These are phyloP conservation scores for Yasuhikotakia modesta DNA, from an alignment of 2,797 vertebrate genomes.

Conservation along the genomic window DNA sequence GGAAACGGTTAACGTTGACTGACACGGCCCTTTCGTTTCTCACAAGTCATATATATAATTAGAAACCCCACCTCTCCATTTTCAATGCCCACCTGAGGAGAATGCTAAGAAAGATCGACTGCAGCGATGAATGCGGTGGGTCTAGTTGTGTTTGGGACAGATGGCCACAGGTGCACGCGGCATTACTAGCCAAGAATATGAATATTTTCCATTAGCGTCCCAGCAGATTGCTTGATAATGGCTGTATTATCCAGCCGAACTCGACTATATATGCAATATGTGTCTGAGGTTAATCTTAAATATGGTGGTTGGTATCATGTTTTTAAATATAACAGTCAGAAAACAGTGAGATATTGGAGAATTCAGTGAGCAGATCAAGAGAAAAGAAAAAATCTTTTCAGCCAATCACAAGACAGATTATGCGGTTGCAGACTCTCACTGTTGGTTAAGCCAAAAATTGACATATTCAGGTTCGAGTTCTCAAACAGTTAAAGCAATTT, in stretches of 20 bases:
- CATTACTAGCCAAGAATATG: slow-evolving; percentile 36
- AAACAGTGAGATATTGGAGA: neutral
- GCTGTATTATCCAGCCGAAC: slow-evolving; percentile 25
- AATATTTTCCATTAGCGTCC: slow-evolving; percentile 46
- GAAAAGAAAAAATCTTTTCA: neutral
- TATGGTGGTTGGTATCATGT: neutral
- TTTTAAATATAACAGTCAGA: neutral
- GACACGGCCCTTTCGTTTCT: no score
- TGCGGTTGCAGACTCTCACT: neutral
- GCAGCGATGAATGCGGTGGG: slow-evolving; percentile 40
- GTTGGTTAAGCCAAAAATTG: neutral
- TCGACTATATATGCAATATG: neutral
- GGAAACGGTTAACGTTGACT: slow-evolving; percentile 1
- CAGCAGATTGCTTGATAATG: slow-evolving; percentile 44
- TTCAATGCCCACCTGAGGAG: slow-evolving; percentile 23
- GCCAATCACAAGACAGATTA: neutral
- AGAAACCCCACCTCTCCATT: slow-evolving; percentile 22
- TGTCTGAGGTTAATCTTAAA: neutral
- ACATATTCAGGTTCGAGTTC: no score
- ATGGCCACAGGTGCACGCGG: slow-evolving; percentile 50
- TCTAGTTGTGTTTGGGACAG: slow-evolving; percentile 42
- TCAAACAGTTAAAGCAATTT: neutral
- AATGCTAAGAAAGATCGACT: slow-evolving; percentile 44
- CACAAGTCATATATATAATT: slow-evolving; percentile 43
- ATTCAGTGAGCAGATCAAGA: neutral